Conservation (phyloP, 1,140 invertebrate genomes). For the Archegozetes longisetosus region DNA sequence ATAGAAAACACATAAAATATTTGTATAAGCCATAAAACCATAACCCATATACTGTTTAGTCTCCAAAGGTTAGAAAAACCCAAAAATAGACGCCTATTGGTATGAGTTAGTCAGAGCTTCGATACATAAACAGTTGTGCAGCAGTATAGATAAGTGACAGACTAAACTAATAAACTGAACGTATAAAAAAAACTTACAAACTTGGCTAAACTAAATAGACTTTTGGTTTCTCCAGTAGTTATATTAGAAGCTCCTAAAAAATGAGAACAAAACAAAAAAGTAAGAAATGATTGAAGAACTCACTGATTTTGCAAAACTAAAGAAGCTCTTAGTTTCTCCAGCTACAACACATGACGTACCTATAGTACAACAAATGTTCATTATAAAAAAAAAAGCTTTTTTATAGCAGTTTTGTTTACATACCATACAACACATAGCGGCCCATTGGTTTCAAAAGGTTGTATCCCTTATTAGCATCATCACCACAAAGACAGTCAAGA, state of each 20-base stretch:
- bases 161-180: not conserved
- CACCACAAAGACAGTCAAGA: conserved; percentile 69
- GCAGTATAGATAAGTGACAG: not conserved
- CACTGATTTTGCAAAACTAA: conserved; percentile 36
- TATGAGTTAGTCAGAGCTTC: no score
- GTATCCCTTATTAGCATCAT: conserved; percentile 66
- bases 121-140: conserved; percentile 27
- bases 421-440: conserved; percentile 69
- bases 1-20: no score
- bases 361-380: conserved; percentile 18
- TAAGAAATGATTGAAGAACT: conserved; percentile 16
- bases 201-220: conserved; percentile 67
- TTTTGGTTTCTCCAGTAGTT: conserved; percentile 70
- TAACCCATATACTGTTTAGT: no score
- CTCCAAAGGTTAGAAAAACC: no score
- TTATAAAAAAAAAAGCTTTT: not conserved
- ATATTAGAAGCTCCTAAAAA: conserved; percentile 55
- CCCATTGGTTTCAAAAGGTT: conserved; percentile 71
- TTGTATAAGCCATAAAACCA: no score
- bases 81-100: no score
- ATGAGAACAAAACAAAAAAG: conserved; percentile 15
- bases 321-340: conserved; percentile 35
- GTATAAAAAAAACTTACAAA: conserved; percentile 46
- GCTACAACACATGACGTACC: conserved; percentile 33
- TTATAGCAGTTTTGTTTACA: conserved; percentile 13